Evolutionary conservation across 2,797 vertebrate species (phyloP), one percentile per base, ranked within the genome.

Genomic region (Hafferia zeledoni): DNA sequence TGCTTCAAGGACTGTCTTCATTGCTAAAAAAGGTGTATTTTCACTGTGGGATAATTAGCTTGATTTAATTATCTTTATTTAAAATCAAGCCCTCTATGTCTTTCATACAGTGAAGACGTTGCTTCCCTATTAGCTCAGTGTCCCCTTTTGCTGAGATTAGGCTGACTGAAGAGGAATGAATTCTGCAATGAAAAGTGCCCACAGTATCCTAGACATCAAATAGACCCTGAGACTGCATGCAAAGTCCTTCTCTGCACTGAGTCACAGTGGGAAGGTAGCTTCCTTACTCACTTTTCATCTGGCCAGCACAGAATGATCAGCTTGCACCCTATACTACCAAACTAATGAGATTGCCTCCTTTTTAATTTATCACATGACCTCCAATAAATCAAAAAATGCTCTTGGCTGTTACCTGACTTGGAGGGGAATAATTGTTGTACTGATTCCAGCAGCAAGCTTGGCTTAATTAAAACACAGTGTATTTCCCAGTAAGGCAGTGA

Each of bases 21-120:
- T 87, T 92, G 94, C 96, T 92, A 95, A 96, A 96, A 95, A 97
- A 94, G 90, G 93, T 92, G 93, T 90, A 89, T 61, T 94, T 95
- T 85, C 91, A 87, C 71, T 74, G 49, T 64, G 31, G 17, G n/a
- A 53, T 83, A 93, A 94, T 95, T 85, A 89, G 53, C 25, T 30
- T 44, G 56, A 77, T 90, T 93, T 90, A 88, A 67, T 47, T 27
- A 46, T 35, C 75, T 68, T 79, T 88, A 64, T 84, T 86, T 89
- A 37, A 93, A 91, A 71, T 39, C 61, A 85, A 83, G 12, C 19
- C 35, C 55, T 84, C 52, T 0, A 6, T 89, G 61, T 85, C 37
- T 89, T 89, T 72, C 77, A 86, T 83, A 59, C 13, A 44, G 43
- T 56, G 57, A 88, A 93, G 82, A 43, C 53, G 55, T 65, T 78